Evolutionary conservation across 35 echinoderm and acorn worm genomes (phyloP), one percentile per base, ranked within the genome.

Genomic region (Nesometra sesokonis): DNA sequence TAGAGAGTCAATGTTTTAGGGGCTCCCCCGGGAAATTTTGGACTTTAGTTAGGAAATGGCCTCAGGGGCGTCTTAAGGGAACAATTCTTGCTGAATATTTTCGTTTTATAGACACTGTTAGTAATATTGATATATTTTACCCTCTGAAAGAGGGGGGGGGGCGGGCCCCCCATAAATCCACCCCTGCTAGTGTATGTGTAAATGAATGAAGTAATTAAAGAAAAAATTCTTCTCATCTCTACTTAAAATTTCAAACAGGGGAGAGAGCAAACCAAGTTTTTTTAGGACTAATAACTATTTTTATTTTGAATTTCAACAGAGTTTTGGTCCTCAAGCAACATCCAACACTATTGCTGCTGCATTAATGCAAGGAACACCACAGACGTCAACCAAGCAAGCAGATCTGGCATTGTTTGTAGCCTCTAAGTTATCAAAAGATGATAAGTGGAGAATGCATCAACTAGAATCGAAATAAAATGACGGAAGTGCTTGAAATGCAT

Each of bases 371-470:
- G 78, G 77, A 43, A 84, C 84, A 15, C 35, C 80, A 46, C 47
- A 79, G 32, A 85, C 57, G 15, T 78, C 86, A 32, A 35, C 82
- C 17, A 86, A 35, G 23, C 32, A 34, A 35, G 89, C 91, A 32
- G 93, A 94, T 27, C 27, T 91, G 19, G 79, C 81, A 30, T 37
- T 88, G 33, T 46, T 88, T 35, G 82, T 94, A 30, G 89, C 93
- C 11, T 84, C 89, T 34, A 94, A 94, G 82, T 33, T 94, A 30
- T 80, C 78, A 80, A 89, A 91, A 91, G 89, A 94, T 47, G 77
- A 88, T 11, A 91, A 88, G 34, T 94, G 93, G 93, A 88, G 85
- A 83, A 67, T 94, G 36, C 89, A 94, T 76, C 76, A 88, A 35
- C 31, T 94, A 7, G 88, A 94, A 36, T 32, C 36, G 2, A 94